Evolutionary conservation across 2,888 invertebrate species (phyloP), one percentile per base, ranked within the genome.

Genomic region (Elegia similella): DNA sequence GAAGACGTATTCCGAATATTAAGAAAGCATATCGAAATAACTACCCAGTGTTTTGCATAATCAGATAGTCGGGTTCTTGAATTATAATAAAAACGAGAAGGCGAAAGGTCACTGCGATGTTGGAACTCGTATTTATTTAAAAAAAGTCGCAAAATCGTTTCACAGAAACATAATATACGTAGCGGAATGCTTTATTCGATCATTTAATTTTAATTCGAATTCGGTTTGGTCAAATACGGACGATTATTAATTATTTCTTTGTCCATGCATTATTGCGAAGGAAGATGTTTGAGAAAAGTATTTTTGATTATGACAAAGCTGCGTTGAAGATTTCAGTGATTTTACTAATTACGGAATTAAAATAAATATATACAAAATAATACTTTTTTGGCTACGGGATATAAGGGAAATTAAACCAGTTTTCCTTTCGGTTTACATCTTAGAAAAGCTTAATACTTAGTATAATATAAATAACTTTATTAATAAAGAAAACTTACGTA

Each of bases 21-120:
- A 30, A 50, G 13, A 16, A 15, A 32, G 50, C 32, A 44, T 43
- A 54, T 23, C 43, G 32, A 43, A 43, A 44, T 43, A 58, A 42
- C 57, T 42, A 52, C 43, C 12, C n/a, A 38, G 38, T 38, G 38
- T 2, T 38, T 38, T 38, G n/a, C 38, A 38, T 38, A 38, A 38
- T 38, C n/a, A 38, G 5, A 12, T 38, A 38, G 12, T 38, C 38
- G 12, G 38, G 12, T 38, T 38, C 38, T 38, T 38, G n/a, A 38
- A 38, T 38, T 1, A 38, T 38, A 38, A n/a, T 38, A 38, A n/a
- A 38, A 38, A n/a, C 38, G 6, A 38, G n/a, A 38, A 38, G 38
- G 38, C 38, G 6, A 34, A 38, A 38, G 38, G 38, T 38, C 38
- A n/a, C 34, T 10, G 38, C 23, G 23, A 23, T n/a, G n/a, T 38